Evolutionary conservation across 2,888 invertebrate genomes (phyloP).

Genomic region (Bembecia ichneumoniformis): DNA sequence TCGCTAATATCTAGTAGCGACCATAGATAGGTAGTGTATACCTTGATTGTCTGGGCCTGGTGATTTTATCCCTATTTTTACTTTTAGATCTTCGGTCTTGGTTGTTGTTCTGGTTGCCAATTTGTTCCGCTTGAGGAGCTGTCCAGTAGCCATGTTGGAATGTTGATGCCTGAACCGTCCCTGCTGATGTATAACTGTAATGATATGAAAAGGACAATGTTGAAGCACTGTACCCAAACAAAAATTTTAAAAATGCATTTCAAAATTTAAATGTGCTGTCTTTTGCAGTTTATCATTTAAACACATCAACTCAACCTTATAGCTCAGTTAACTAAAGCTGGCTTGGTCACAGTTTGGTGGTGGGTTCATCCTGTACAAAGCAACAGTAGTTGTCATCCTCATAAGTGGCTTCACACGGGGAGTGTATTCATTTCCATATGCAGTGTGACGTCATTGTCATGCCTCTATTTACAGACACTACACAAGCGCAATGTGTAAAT

Average conservation of each 20-base stretch:
- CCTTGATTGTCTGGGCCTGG: slow-evolving; percentile 36
- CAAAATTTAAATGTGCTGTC: neutral
- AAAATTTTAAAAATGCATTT: neutral
- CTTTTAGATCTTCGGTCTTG: slow-evolving; percentile 52
- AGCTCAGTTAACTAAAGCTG: neutral
- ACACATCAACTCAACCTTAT: neutral
- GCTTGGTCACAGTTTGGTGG: neutral
- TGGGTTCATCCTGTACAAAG: neutral
- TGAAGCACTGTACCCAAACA: neutral
- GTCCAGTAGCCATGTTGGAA: slow-evolving; percentile 68
- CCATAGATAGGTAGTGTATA: slow-evolving; percentile 10
- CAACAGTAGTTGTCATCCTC: too few relatives aligned
- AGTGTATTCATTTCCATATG: too few relatives aligned
- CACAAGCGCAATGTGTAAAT: too few relatives aligned
- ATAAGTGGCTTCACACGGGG: too few relatives aligned
- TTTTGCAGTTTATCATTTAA: too few relatives aligned
- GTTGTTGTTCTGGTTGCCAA: slow-evolving; percentile 23
- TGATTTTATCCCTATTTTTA: slow-evolving; percentile 50
- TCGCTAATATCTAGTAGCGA: too few relatives aligned
- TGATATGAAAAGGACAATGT: neutral
- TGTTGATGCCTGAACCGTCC: slow-evolving; percentile 37
- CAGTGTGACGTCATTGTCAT: too few relatives aligned
- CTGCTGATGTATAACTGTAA: slow-evolving; percentile 41
- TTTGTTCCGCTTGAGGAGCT: slow-evolving; percentile 34
- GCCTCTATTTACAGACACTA: too few relatives aligned